Evolutionary conservation across 2,888 invertebrate species (phyloP), one percentile per base, ranked within the genome.

Genomic region (Ptycholaimellus sp.): DNA sequence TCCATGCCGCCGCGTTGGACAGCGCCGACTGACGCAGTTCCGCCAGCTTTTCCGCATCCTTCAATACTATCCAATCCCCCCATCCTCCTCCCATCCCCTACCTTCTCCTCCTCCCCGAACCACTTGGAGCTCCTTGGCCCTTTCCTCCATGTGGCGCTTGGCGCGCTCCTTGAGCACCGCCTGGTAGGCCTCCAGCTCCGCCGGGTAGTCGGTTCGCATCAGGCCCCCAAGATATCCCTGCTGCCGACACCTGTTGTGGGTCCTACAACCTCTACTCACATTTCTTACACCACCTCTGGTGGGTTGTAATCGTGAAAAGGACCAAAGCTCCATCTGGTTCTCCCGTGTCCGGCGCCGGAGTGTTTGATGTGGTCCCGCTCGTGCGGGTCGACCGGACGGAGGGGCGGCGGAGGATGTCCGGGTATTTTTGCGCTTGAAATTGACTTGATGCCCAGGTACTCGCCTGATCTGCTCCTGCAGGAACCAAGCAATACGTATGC

Each of bases 401-500:
- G 23, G 46, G 43, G n/a, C 53, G 33, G 1, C 54, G 35, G 7
- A 40, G 39, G 32, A 54, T 35, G 19, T 53, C 49, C 42, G 63
- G 64, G 44, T 63, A 64, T n/a, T n/a, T 46, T 87, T 83, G 44
- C 93, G 69, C 60, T 90, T 90, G 61, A 96, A 93, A 40, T n/a
- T n/a, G 87, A 85, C 57, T 83, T 87, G 23, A 93, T 78, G 28
- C 78, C 79, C 42, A 96, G 68, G 62, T 78, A 87, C 58, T 85
- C 78, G 0, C 83, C n/a, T 80, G 42, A 96, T 76, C 59, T 77
- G 93, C 59, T 93, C 93, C 61, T 93, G 85, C 40, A 90, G 72
- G 76, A 87, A 36, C 4, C 18, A 28, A n/a, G n/a, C n/a, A n/a
- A n/a, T n/a, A n/a, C n/a, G n/a, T n/a, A n/a, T n/a, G n/a, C n/a